These are phyloP conservation scores for Rhadinocentrus ornatus DNA, from an alignment of 2,797 vertebrate species.

Conservation along the genomic window DNA sequence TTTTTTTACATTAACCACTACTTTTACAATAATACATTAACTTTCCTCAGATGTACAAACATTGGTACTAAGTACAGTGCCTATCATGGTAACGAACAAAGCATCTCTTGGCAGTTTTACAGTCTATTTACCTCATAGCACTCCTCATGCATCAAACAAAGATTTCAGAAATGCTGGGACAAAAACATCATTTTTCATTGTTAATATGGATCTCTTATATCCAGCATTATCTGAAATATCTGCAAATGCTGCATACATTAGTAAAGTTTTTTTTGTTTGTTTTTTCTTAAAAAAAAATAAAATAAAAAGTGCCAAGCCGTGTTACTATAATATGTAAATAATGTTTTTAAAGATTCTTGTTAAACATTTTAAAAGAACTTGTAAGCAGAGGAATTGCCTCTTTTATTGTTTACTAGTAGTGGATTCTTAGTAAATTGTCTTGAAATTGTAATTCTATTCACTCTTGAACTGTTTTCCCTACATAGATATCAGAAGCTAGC, in stretches of 20 bases:
- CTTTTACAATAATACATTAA: neutral
- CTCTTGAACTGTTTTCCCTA: constrained; percentile 60
- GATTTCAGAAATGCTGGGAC: constrained; percentile 19
- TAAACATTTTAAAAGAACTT: constrained; percentile 64
- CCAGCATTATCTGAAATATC: constrained; percentile 86
- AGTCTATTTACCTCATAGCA: constrained; percentile 25
- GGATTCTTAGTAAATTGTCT: constrained; percentile 93
- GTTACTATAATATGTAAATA: constrained; percentile 97
- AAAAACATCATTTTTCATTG: constrained; percentile 22
- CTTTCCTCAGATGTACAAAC: neutral
- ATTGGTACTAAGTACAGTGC: neutral
- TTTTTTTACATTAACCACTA: neutral
- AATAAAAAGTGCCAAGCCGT: constrained; percentile 93
- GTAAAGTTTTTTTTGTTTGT: constrained; percentile 43
- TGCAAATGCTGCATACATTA: constrained; percentile 79
- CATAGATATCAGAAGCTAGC: constrained; percentile 63
- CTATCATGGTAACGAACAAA: constrained; percentile 19
- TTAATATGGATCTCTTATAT: constrained; percentile 72
- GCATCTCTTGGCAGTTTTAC: constrained; percentile 13
- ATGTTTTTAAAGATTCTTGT: constrained; percentile 77
- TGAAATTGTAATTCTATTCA: constrained; percentile 72
- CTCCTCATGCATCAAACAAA: constrained; percentile 17
- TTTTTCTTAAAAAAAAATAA: constrained; percentile 76
- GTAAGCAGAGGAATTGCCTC: constrained; percentile 87
- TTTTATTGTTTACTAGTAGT: constrained; percentile 96